These are phyloP conservation scores for Stylophora pistillata DNA, from an alignment of 64 coral and sea anemone genomes.

Conservation along the genomic window DNA sequence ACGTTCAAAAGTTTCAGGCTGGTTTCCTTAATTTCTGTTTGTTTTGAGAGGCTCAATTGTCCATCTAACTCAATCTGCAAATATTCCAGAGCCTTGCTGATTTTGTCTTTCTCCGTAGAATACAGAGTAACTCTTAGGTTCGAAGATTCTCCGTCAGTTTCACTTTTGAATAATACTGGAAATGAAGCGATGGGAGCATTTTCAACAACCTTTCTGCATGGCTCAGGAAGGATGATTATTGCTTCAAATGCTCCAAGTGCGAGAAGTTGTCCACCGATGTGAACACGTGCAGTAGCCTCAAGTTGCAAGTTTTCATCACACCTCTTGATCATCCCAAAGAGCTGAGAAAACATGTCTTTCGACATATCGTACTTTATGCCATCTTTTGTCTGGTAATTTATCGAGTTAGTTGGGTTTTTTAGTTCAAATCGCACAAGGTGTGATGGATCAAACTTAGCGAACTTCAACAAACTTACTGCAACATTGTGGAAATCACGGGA, in stretches of 20 bases:
- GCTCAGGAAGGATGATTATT: not conserved
- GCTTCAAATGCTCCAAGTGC: not conserved
- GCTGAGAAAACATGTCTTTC: not conserved
- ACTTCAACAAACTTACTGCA: not conserved
- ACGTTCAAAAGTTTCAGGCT: not conserved
- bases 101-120: not conserved
- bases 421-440: slow-evolving; percentile 8
- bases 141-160: not conserved
- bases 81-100: not conserved
- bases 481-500: not conserved
- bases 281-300: not conserved
- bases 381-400: not conserved
- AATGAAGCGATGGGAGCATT: not conserved
- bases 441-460: slow-evolving; percentile 17
- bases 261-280: not conserved
- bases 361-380: not conserved
- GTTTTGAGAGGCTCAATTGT: not conserved
- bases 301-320: not conserved
- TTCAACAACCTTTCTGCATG: not conserved
- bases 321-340: not conserved
- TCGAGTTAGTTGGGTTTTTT: not conserved
- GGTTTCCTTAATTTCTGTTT: not conserved
- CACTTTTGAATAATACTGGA: not conserved
- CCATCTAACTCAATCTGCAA: not conserved
- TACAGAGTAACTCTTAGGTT: not conserved